A percentile compares a stretch with the other conserved stretches of the same genome.
phyloP scores from a whole-genome alignment of 2,113 vertebrate genomes.

The Ceratotherium simum region DNA sequence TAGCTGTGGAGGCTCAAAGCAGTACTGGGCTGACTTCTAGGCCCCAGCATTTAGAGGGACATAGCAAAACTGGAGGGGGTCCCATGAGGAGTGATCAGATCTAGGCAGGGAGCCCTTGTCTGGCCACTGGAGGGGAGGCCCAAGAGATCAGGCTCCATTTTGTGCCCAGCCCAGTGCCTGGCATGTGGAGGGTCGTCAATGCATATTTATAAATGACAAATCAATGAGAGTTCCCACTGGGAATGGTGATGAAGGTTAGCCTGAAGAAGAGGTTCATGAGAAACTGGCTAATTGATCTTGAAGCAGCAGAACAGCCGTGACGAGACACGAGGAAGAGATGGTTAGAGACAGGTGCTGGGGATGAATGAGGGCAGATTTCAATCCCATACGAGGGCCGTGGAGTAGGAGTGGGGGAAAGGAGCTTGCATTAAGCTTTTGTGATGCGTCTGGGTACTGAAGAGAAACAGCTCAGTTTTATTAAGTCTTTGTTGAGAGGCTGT shows the following conservation, averaged over 20 bases:
- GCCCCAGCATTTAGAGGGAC: too few relatives aligned
- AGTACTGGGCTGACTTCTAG: background rate
- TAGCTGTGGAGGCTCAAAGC: background rate
- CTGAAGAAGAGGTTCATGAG: background rate
- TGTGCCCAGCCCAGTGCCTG: background rate
- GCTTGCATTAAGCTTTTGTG: background rate
- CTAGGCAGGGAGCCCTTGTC: background rate
- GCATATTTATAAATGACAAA: background rate
- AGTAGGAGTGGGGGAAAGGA: fast-evolving
- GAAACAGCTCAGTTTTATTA: background rate
- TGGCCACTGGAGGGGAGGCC: background rate
- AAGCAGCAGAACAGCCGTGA: background rate
- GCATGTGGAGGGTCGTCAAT: fast-evolving
- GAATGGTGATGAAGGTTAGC: background rate
- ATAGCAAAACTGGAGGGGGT: background rate
- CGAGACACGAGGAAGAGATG: background rate
- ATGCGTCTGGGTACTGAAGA: background rate
- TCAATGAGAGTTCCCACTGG: background rate
- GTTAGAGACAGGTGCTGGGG: background rate
- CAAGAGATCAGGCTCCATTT: background rate
- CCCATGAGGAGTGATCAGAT: background rate
- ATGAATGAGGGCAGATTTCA: background rate
- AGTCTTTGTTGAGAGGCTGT: background rate
- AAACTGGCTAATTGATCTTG: background rate
- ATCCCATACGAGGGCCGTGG: fast-evolving